phyloP scores from a whole-genome alignment of 1,140 invertebrate species.

The Drosophila takahashii region DNA sequence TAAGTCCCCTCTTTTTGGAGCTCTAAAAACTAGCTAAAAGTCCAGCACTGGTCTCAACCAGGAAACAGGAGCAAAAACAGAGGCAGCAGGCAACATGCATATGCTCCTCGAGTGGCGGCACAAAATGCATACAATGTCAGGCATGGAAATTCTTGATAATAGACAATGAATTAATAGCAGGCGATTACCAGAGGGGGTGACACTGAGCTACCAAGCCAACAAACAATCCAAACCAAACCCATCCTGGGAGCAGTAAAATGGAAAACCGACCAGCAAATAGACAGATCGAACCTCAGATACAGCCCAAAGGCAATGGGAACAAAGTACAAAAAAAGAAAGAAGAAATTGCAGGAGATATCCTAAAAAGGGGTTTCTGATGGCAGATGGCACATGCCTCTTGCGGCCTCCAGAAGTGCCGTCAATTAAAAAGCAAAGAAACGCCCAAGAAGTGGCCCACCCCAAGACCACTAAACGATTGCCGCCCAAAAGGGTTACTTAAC shows the following conservation, averaged over 20 bases:
- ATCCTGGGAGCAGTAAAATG: constrained; percentile 11
- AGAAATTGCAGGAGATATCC: background rate
- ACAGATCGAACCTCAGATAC: constrained; percentile 60
- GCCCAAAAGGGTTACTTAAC: constrained; percentile 71
- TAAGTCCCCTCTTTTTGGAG: no score
- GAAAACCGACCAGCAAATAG: constrained; percentile 45
- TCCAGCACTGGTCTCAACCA: background rate
- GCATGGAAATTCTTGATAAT: constrained; percentile 76
- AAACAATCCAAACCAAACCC: constrained; percentile 27
- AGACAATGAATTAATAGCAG: constrained; percentile 82
- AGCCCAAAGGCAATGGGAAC: constrained; percentile 37
- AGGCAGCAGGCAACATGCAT: constrained; percentile 61
- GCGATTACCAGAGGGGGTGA: constrained; percentile 59
- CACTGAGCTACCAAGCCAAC: constrained; percentile 5
- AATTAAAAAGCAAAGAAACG: constrained; percentile 62
- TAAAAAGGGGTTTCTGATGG: constrained; percentile 33
- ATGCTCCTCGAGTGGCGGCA: constrained; percentile 56
- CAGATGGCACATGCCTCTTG: constrained; percentile 71
- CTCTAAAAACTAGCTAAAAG: background rate
- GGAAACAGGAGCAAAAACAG: constrained; percentile 21
- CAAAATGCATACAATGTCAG: constrained; percentile 82
- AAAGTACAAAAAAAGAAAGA: constrained; percentile 21
- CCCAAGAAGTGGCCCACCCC: constrained; percentile 58
- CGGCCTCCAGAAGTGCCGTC: constrained; percentile 61
- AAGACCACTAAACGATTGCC: constrained; percentile 13